Evolutionary conservation across 2,888 invertebrate genomes (phyloP), one percentile per base, ranked within the genome.

Genomic region (Dynastes hyllus): DNA sequence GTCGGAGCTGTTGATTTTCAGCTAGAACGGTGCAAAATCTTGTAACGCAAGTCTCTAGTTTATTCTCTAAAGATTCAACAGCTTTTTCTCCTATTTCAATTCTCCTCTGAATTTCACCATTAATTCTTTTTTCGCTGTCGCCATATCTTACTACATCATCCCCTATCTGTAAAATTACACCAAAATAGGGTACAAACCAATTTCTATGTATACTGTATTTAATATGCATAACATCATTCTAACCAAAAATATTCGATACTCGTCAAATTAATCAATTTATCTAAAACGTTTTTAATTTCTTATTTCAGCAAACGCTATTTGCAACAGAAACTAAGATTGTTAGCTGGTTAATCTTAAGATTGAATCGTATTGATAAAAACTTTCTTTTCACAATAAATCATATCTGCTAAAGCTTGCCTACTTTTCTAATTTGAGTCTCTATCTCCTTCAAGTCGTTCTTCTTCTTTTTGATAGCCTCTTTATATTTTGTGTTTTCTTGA

Each of bases 1-100:
- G 91, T 32, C 97, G 90, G 85, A 96, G 90, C 83, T 91, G 91
- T 77, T 92, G 91, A 87, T 96, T 97, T 80, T 94, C 93, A 1
- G 94, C 92, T 80, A 95, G 91, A 22, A 95, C 93, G 2, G 91
- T 90, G 87, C 95, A 95, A 87, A 95, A 95, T 85, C 93, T 93
- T 86, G 94, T 94, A 84, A 94, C 94, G 1, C 93, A 93, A 1
- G 94, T 94, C 85, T 95, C 94, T 29, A 95, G 89, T 0, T 95
- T 92, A 88, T 96, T 94, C 87, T 95, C 94, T 79, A 96, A 87
- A 81, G 93, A 93, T n/a, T 91, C 90, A n/a, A 94, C 91, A 82
- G 90, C 88, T 91, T 89, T 89, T 76, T 92, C 90, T 32, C 91
- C 91, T 75, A 89, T 91, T 66, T 89, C 86, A n/a, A 91, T 87